These are phyloP conservation scores for Clarias fuscus DNA, from an alignment of 2,797 vertebrate genomes.

Conservation along the genomic window DNA sequence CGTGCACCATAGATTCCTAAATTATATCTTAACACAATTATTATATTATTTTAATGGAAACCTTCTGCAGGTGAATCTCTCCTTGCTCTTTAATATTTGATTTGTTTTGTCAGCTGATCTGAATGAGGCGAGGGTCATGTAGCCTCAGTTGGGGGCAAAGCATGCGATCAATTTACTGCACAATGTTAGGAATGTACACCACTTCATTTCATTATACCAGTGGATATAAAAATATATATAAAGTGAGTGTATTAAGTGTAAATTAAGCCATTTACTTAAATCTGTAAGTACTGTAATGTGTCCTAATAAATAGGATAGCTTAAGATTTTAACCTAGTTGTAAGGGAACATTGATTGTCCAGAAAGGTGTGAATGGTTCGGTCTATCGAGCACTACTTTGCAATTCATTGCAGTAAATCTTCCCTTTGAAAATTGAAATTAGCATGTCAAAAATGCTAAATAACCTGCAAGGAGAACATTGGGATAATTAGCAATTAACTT, in stretches of 20 bases:
- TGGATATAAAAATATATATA: not conserved
- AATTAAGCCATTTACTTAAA: not conserved
- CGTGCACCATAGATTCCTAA: not conserved
- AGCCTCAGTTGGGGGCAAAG: slow-evolving; percentile 13
- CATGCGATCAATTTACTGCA: slow-evolving; percentile 9
- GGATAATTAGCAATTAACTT: not conserved
- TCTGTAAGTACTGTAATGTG: not conserved
- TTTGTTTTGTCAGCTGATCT: not conserved
- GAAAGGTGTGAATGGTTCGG: slow-evolving; percentile 9
- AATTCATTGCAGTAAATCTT: not conserved
- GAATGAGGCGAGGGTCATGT: slow-evolving; percentile 19
- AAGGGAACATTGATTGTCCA: too few species aligned
- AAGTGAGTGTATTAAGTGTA: not conserved
- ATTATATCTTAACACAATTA: not conserved
- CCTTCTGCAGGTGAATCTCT: not conserved
- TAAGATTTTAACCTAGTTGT: not conserved
- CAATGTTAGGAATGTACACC: not conserved
- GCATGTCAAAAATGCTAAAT: not conserved
- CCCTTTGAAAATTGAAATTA: not conserved
- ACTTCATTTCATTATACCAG: not conserved
- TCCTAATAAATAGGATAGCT: not conserved
- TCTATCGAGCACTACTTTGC: not conserved
- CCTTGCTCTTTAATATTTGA: slow-evolving; percentile 23
- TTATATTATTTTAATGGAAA: not conserved
- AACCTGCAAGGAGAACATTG: not conserved